Conservation (phyloP, 2,113 vertebrate genomes). For the Pongo abelii region DNA sequence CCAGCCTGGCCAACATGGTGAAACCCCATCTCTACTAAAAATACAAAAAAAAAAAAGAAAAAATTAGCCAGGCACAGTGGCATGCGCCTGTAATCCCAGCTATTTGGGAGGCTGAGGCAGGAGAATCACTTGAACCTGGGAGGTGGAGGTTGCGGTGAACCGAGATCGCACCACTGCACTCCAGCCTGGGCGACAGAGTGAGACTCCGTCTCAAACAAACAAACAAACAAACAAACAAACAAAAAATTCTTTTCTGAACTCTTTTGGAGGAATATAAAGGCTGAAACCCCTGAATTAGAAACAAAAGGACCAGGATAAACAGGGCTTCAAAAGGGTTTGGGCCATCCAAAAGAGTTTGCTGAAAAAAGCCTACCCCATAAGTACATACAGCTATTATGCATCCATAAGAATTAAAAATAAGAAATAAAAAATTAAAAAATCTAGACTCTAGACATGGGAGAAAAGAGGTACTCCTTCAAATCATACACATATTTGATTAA, state of each 20-base stretch:
- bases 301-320: slow-evolving; percentile 5
- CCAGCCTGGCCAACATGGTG: no score
- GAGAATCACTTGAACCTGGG: no score
- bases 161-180: no score
- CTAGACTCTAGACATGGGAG: not conserved
- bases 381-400: not conserved
- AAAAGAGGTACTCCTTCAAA: slow-evolving; percentile 34
- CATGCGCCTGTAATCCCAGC: no score
- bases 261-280: not conserved
- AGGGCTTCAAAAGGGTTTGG: not conserved
- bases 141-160: no score
- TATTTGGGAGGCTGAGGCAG: no score
- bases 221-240: no score
- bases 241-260: not conserved
- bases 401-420: not conserved
- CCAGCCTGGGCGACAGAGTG: no score
- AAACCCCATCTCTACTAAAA: no score
- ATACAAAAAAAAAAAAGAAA: no score
- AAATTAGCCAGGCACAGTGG: no score
- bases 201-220: no score
- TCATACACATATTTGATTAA: slow-evolving; percentile 14
- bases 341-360: not conserved
- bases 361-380: not conserved
- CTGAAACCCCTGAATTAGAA: not conserved
- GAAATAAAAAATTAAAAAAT: not conserved